A percentile compares a stretch with the other conserved stretches of the same genome.
Conservation (phyloP, 2,888 invertebrate genomes). For the Agrochola circellaris region DNA sequence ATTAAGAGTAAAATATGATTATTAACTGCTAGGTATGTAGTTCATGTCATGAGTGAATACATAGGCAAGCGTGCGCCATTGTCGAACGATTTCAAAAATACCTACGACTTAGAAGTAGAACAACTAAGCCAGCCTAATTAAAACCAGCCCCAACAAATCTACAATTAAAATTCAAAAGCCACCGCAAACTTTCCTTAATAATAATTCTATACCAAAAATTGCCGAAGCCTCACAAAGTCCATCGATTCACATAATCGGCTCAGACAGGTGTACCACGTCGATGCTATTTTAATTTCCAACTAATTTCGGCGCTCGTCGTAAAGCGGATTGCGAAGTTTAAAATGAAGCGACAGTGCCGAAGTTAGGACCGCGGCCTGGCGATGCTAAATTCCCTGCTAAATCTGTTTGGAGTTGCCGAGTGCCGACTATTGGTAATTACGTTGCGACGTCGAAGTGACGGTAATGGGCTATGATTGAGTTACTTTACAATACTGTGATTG, state of each 20-base stretch:
- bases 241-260: slow-evolving; percentile 82
- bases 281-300: slow-evolving; percentile 84
- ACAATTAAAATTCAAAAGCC: slow-evolving; percentile 51
- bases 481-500: slow-evolving; percentile 54
- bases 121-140: slow-evolving; percentile 32
- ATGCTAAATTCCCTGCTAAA: slow-evolving; percentile 66
- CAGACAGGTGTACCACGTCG: slow-evolving; percentile 82
- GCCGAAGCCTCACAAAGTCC: slow-evolving; percentile 59
- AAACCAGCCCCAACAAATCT: slow-evolving; percentile 35
- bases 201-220: slow-evolving; percentile 47
- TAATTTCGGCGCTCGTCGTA: slow-evolving; percentile 82
- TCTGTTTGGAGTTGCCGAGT: slow-evolving; percentile 65
- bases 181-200: slow-evolving; percentile 48
- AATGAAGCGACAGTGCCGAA: slow-evolving; percentile 74
- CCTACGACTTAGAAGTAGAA: no score
- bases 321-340: slow-evolving; percentile 87
- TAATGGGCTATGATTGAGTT: slow-evolving; percentile 62
- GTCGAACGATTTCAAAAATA: no score
- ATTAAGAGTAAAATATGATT: no score
- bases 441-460: slow-evolving; percentile 56
- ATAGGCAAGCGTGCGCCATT: no score
- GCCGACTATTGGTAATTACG: slow-evolving; percentile 62
- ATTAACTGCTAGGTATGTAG: no score
- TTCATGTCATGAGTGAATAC: no score
- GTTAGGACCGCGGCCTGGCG: slow-evolving; percentile 71